Evolutionary conservation across 92 coral and sea anemone species (phyloP).

Genomic region (Isaurus tuberculatus): DNA sequence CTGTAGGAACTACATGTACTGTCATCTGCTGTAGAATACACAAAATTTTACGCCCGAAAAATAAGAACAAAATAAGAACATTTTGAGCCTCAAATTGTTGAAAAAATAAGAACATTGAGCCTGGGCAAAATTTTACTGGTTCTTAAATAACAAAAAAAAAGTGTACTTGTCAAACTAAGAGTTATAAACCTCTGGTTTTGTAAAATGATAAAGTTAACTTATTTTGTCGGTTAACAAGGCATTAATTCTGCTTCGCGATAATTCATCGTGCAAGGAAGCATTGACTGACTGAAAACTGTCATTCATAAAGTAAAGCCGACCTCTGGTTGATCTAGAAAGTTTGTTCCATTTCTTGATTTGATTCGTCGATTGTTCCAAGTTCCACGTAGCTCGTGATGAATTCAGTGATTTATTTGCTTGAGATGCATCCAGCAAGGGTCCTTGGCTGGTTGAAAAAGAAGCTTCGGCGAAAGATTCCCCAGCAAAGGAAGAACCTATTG

Average conservation of each 20-base stretch:
- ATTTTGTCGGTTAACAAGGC: neutral
- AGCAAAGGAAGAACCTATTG: neutral
- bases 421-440: neutral
- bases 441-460: conserved; percentile 18
- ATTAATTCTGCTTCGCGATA: conserved; percentile 9
- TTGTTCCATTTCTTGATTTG: neutral
- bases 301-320: neutral
- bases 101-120: too few species aligned
- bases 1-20: too few species aligned
- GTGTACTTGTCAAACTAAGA: too few species aligned
- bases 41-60: too few species aligned
- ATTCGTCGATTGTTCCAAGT: neutral
- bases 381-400: neutral
- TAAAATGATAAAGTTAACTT: neutral
- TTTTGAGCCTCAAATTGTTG: too few species aligned
- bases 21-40: too few species aligned
- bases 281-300: neutral
- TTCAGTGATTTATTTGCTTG: conserved; percentile 8
- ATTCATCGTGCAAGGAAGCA: conserved; percentile 34
- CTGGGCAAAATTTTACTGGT: too few species aligned
- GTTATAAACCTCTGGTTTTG: too few species aligned
- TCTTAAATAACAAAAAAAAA: too few species aligned
- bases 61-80: too few species aligned
- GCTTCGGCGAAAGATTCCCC: too few species aligned
- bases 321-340: neutral